phyloP scores from a whole-genome alignment of 1,140 invertebrate genomes.

The Caenorhabditis inopinata region DNA sequence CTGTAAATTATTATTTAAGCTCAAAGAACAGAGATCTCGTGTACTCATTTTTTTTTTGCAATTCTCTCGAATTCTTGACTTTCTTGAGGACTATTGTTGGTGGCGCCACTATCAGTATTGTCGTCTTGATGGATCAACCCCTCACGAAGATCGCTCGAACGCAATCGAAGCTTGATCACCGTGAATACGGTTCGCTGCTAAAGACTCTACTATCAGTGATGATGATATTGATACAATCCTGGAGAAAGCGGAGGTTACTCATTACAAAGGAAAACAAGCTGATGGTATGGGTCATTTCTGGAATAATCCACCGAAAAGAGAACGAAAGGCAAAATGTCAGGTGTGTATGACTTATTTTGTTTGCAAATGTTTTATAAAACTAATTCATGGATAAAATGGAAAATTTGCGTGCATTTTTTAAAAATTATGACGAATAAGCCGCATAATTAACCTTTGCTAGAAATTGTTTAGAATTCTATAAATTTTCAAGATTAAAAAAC shows the following conservation, averaged over 20 bases:
- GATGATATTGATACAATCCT: constrained; percentile 96
- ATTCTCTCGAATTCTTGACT: constrained; percentile 98
- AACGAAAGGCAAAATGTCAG: constrained; percentile 97
- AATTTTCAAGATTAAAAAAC: too few species aligned
- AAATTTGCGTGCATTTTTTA: too few species aligned
- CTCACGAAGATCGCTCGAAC: constrained; percentile 88
- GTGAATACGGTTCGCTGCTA: constrained; percentile 98
- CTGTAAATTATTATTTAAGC: constrained; percentile 88
- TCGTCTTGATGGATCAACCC: constrained; percentile 91
- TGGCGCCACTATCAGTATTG: constrained; percentile 91
- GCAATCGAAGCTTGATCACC: constrained; percentile 96
- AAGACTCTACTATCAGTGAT: constrained; percentile 95
- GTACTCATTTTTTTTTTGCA: constrained; percentile 97
- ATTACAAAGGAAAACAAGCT: constrained; percentile 73
- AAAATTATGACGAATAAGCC: too few species aligned
- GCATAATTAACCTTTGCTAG: too few species aligned
- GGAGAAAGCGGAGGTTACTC: constrained; percentile 78
- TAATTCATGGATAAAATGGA: too few species aligned
- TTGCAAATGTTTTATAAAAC: too few species aligned
- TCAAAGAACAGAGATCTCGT: constrained; percentile 85
- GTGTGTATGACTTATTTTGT: too few species aligned
- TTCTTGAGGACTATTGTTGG: constrained; percentile 95
- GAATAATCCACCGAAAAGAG: constrained; percentile 98
- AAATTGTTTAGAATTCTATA: too few species aligned
- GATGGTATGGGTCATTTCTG: constrained; percentile 76